Evolutionary conservation across 2,797 vertebrate genomes (phyloP), one percentile per base, ranked within the genome.

Genomic region (Paguma larvata): DNA sequence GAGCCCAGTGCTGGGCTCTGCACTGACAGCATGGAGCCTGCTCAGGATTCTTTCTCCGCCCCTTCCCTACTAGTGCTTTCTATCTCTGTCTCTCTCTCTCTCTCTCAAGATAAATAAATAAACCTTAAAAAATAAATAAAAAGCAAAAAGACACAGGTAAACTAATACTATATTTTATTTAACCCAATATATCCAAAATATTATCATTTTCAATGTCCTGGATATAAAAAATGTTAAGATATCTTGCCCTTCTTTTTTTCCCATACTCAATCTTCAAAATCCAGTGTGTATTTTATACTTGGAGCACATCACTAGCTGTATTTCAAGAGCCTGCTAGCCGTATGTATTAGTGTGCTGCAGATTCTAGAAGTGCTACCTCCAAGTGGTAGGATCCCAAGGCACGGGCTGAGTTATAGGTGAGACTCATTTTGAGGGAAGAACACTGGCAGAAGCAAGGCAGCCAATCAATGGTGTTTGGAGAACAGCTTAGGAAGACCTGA

Each of bases 161-260:
- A 68, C 86, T 63, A 96, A 83, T 75, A 56, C 34, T 94, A 27
- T 62, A 89, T 79, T 89, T 84, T 92, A 87, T 95, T 83, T 91
- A 86, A 96, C 32, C 51, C 44, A 79, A n/a, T n/a, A 63, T 56
- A 78, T 79, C 5, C 32, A 84, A 83, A 85, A 38, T 82, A 63
- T 56, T 91, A 63, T 77, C n/a, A 80, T 89, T 96, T 89, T 56
- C 89, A 87, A 41, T 63, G 48, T 14, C 46, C 91, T 41, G 46
- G 72, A 23, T 59, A 82, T 79, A 68, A 92, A 89, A 89, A 86
- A 78, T 70, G 85, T 83, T 59, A 89, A 84, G 68, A 46, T n/a
- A 65, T n/a, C 85, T 95, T 85, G 25, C 53, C 53, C 44, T 56
- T 48, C 30, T 83, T 91, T 77, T 77, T 44, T 5, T 19, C 38